Percentiles rank a stretch among this genome's conserved stretches.
These are phyloP conservation scores for Macrochelys suwanniensis DNA, from an alignment of 2,797 vertebrate species.

Conservation along the genomic window DNA sequence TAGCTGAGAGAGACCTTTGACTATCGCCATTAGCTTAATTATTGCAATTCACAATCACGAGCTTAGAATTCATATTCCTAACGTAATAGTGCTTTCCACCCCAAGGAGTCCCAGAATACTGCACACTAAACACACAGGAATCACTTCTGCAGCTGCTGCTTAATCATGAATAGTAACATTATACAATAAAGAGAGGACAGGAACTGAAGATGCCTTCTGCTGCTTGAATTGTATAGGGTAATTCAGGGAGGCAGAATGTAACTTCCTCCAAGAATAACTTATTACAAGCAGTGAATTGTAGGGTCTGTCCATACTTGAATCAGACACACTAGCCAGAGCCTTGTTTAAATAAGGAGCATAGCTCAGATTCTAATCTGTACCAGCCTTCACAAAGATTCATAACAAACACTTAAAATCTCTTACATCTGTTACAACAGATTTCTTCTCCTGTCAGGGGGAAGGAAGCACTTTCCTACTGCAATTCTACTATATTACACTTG, in stretches of 20 bases:
- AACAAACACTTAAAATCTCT: background rate
- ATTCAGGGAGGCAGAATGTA: background rate
- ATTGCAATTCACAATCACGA: background rate
- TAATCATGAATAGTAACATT: too few relatives aligned
- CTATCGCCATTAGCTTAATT: background rate
- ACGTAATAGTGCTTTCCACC: background rate
- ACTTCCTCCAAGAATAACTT: background rate
- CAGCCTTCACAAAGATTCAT: background rate
- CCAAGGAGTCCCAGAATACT: background rate
- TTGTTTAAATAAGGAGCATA: background rate
- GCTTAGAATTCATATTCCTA: background rate
- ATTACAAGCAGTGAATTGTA: background rate
- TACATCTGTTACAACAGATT: background rate
- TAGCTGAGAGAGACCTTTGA: background rate
- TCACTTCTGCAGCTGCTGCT: background rate
- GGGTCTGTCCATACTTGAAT: background rate
- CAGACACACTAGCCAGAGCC: background rate
- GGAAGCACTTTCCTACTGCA: background rate
- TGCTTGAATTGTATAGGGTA: background rate
- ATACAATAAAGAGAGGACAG: background rate
- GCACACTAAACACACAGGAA: background rate
- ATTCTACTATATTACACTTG: background rate
- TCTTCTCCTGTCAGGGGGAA: background rate
- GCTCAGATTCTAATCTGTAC: background rate
- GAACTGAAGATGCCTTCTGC: background rate